These are phyloP conservation scores for Epizoanthus scotinus DNA, from an alignment of 92 coral and sea anemone genomes.

Conservation along the genomic window DNA sequence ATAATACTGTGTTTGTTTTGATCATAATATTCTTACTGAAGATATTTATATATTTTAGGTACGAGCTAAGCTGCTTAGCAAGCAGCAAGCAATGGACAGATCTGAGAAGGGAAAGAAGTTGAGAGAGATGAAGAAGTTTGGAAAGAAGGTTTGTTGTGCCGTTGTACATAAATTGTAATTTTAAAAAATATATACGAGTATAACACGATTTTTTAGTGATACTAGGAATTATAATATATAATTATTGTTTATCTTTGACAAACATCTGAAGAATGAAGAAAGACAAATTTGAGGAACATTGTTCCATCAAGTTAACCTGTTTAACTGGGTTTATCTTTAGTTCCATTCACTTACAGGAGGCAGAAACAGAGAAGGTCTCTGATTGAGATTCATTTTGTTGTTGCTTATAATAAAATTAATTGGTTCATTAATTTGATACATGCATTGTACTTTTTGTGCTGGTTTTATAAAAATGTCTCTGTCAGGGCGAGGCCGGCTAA, in stretches of 20 bases:
- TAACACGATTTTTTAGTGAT: too few species aligned
- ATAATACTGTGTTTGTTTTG: too few species aligned
- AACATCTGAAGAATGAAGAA: background rate
- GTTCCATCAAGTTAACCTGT: too few species aligned
- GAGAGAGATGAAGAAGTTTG: slow-evolving; percentile 96
- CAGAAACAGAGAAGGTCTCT: too few species aligned
- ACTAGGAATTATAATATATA: background rate
- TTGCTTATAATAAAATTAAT: background rate
- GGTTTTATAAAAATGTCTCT: background rate
- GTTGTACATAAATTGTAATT: background rate
- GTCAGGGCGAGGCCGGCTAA: background rate
- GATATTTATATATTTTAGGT: slow-evolving; percentile 54
- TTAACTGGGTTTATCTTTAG: too few species aligned
- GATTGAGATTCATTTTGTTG: slow-evolving; percentile 2
- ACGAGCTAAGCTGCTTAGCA: slow-evolving; percentile 76
- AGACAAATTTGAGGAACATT: too few species aligned
- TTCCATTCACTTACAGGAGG: too few species aligned
- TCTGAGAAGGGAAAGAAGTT: slow-evolving; percentile 91
- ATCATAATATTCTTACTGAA: background rate
- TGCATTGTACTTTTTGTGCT: too few species aligned
- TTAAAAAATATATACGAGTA: too few species aligned
- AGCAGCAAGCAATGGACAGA: slow-evolving; percentile 85
- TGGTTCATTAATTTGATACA: too few species aligned
- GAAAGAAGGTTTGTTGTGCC: slow-evolving; percentile 79
- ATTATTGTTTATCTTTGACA: background rate